Conservation (phyloP, 2,888 invertebrate genomes). For the Caenorhabditis afra region DNA sequence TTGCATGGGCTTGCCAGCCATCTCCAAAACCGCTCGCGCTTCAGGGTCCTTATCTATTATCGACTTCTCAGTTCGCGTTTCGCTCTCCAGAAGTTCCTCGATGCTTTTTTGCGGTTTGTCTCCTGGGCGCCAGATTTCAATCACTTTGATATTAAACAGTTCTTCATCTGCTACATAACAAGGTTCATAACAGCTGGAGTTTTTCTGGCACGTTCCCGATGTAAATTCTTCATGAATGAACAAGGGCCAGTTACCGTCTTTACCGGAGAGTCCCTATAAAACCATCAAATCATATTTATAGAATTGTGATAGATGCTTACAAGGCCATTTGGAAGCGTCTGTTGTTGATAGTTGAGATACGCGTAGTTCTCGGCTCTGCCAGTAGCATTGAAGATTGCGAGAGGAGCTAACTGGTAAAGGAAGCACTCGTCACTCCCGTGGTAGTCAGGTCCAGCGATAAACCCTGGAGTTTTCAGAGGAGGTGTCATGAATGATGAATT, state of each 20-base stretch:
- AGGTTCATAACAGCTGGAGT: slow-evolving; percentile 64
- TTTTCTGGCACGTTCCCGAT: slow-evolving; percentile 59
- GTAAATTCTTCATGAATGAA: slow-evolving; percentile 70
- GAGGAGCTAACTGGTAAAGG: slow-evolving; percentile 89
- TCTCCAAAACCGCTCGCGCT: slow-evolving; percentile 89
- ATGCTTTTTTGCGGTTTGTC: slow-evolving; percentile 62
- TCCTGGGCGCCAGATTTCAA: slow-evolving; percentile 71
- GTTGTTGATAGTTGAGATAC: slow-evolving; percentile 92
- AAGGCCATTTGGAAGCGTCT: slow-evolving; percentile 94
- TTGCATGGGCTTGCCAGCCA: slow-evolving; percentile 88
- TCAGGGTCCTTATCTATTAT: slow-evolving; percentile 84
- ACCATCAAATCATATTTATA: too few species aligned
- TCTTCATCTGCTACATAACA: slow-evolving; percentile 64
- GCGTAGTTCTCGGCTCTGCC: slow-evolving; percentile 92
- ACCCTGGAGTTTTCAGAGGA: slow-evolving; percentile 53
- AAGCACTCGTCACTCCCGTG: slow-evolving; percentile 86
- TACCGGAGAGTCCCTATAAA: slow-evolving; percentile 70
- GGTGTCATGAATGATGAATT: too few species aligned
- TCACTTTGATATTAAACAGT: slow-evolving; percentile 57
- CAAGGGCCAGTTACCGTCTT: slow-evolving; percentile 66
- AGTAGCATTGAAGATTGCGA: slow-evolving; percentile 87
- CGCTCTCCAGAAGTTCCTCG: slow-evolving; percentile 57
- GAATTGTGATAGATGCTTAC: slow-evolving; percentile 79
- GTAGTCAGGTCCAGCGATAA: slow-evolving; percentile 67
- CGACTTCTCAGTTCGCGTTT: slow-evolving; percentile 46